Evolutionary conservation across 2,797 vertebrate species (phyloP).

Genomic region (Rallus crepitans): DNA sequence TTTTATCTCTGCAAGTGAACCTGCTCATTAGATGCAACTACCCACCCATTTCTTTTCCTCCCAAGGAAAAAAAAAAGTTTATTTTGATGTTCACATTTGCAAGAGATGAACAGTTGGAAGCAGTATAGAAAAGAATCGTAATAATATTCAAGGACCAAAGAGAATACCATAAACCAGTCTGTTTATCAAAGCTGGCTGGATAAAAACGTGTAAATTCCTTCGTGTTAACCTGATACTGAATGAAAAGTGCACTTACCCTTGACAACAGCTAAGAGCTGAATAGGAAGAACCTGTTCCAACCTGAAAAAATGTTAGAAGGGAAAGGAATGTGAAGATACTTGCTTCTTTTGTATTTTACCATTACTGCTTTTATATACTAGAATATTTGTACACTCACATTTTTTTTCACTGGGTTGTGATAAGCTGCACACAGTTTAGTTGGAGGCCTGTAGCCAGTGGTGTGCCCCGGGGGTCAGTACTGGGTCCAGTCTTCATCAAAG

Average conservation of each 20-base stretch:
- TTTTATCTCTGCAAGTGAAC: background rate
- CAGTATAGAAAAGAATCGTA: background rate
- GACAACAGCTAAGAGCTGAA: background rate
- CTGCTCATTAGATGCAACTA: background rate
- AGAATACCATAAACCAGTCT: background rate
- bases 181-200: slow-evolving; percentile 9
- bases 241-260: slow-evolving; percentile 16
- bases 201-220: slow-evolving; percentile 13
- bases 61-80: background rate
- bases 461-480: too few relatives aligned
- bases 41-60: background rate
- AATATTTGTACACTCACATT: background rate
- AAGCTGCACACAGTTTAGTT: too few relatives aligned
- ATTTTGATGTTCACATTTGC: background rate
- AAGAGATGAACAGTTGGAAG: background rate
- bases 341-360: background rate
- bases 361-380: background rate
- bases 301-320: background rate
- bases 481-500: too few relatives aligned
- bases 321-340: slow-evolving; percentile 12
- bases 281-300: slow-evolving; percentile 12
- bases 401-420: too few relatives aligned
- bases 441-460: too few relatives aligned
- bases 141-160: background rate
- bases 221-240: background rate